Conservation (phyloP, 2,797 vertebrate genomes). For the Benthosema pterotum region DNA sequence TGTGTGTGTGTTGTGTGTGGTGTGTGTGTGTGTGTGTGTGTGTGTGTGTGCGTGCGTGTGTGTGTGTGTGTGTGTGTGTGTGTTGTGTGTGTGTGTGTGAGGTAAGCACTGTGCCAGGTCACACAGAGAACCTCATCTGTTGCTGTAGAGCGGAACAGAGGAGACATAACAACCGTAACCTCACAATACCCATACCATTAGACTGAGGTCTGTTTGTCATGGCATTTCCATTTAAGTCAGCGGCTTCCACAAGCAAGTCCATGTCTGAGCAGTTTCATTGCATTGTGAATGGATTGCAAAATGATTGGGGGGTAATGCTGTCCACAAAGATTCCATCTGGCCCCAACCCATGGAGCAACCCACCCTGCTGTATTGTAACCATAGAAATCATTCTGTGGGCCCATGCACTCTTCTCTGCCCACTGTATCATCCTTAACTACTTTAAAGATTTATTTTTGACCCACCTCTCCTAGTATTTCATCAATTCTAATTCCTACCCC, state of each 20-base stretch:
- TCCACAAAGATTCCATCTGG: too few relatives aligned
- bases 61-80: constrained; percentile 16
- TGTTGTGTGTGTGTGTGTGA: constrained; percentile 20
- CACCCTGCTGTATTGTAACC: background rate
- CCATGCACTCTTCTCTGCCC: background rate
- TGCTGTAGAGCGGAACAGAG: constrained; percentile 35
- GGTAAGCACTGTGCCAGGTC: constrained; percentile 56
- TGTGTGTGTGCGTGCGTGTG: constrained; percentile 23
- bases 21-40: background rate
- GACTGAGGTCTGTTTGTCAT: background rate
- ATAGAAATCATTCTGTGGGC: background rate
- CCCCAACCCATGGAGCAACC: too few relatives aligned
- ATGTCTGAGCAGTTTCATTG: too few relatives aligned
- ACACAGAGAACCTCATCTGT: constrained; percentile 74
- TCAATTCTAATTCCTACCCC: constrained; percentile 13
- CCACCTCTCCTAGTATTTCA: constrained; percentile 28
- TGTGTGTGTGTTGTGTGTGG: constrained; percentile 7
- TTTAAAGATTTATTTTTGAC: constrained; percentile 22
- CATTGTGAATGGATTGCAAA: too few relatives aligned
- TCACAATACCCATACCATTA: constrained; percentile 26
- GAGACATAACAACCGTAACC: constrained; percentile 14
- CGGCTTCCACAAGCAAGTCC: too few relatives aligned
- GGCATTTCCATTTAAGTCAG: background rate
- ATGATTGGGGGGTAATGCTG: too few relatives aligned
- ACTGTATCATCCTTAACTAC: background rate